Conservation (phyloP, 2,888 invertebrate genomes). For the Muscina levida region DNA sequence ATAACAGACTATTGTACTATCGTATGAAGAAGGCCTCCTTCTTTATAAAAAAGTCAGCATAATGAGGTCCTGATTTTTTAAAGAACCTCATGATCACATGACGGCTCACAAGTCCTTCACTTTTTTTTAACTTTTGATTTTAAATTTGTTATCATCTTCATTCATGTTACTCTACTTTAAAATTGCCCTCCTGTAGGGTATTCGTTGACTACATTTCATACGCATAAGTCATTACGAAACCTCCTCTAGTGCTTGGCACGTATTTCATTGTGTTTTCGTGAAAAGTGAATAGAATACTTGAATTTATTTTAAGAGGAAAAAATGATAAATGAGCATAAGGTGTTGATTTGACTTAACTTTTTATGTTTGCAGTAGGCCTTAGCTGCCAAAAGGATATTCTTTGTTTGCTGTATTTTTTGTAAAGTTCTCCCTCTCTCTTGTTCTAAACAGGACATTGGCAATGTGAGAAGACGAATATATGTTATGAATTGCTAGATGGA, state of each 20-base stretch:
- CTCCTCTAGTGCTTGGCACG: constrained; percentile 43
- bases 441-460: not conserved
- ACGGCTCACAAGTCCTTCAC: too few species aligned
- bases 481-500: too few species aligned
- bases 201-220: not conserved
- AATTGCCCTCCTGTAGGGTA: constrained; percentile 23
- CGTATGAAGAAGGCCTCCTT: too few species aligned
- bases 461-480: too few species aligned
- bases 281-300: constrained; percentile 25
- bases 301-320: constrained; percentile 19
- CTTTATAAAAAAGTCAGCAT: too few species aligned
- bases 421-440: not conserved
- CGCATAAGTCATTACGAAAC: constrained; percentile 38
- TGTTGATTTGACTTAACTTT: constrained; percentile 59
- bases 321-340: constrained; percentile 65
- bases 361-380: constrained; percentile 38
- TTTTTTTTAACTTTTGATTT: too few species aligned
- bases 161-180: too few species aligned
- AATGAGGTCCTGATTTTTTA: too few species aligned
- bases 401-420: too few species aligned
- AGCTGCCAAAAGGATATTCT: constrained; percentile 51
- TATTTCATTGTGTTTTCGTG: constrained; percentile 41
- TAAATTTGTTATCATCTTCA: too few species aligned
- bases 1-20: too few species aligned
- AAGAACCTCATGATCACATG: too few species aligned